These are phyloP conservation scores for Heloderma charlesbogerti DNA, from an alignment of 2,113 vertebrate species.

Conservation along the genomic window DNA sequence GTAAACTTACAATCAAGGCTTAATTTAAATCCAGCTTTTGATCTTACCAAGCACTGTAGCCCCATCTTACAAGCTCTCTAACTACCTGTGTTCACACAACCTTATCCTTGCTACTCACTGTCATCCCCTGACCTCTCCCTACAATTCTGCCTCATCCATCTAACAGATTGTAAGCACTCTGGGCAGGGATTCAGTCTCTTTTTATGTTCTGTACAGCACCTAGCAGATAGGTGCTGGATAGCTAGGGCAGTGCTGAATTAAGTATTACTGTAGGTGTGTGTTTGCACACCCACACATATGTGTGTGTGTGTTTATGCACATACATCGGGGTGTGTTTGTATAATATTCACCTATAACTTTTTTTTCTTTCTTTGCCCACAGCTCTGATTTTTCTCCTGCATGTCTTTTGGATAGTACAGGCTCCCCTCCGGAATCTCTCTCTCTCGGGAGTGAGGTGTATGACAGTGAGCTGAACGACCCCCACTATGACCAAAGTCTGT, in stretches of 20 bases:
- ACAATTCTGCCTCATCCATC: background rate
- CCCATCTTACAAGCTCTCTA: background rate
- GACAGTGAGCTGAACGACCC: conserved; percentile 90
- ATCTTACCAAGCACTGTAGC: background rate
- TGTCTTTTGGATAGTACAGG: conserved; percentile 78
- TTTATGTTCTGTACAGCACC: background rate
- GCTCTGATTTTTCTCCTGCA: conserved; percentile 73
- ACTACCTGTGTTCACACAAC: background rate
- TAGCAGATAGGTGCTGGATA: background rate
- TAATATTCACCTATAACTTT: background rate
- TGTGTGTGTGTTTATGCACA: background rate
- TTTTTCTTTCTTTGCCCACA: conserved; percentile 44
- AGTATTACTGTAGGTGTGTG: background rate
- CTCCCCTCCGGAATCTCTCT: conserved; percentile 83
- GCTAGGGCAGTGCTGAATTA: background rate
- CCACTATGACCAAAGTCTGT: conserved; percentile 92
- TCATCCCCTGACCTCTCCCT: background rate
- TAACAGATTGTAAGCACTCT: background rate
- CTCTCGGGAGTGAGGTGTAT: conserved; percentile 81
- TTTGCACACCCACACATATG: background rate
- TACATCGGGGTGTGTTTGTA: background rate
- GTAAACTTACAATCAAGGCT: background rate
- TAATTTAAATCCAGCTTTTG: background rate
- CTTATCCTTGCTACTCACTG: background rate
- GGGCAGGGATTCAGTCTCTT: background rate